phyloP scores from a whole-genome alignment of 2,113 vertebrate genomes.

The Psilopsiagon aurifrons region DNA sequence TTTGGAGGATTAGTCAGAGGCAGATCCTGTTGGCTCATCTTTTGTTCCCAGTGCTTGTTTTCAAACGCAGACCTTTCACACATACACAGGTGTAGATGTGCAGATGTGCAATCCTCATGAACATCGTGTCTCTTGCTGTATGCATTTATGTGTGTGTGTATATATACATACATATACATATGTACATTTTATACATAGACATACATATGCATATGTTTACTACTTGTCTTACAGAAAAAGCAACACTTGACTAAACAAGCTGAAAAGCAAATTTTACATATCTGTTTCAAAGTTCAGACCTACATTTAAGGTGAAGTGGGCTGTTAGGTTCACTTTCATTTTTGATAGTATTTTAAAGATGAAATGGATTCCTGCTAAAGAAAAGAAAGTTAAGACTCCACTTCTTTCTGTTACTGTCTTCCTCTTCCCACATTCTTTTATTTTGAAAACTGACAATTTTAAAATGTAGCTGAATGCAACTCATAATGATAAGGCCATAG shows the following conservation, averaged over 20 bases:
- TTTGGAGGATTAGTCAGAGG: not conserved
- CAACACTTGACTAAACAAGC: accelerated
- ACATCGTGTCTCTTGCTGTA: not conserved
- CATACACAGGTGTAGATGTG: accelerated
- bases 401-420: not conserved
- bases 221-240: not conserved
- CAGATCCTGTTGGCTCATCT: not conserved
- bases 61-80: not conserved
- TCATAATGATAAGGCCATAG: not conserved
- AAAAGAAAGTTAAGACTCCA: not conserved
- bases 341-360: not conserved
- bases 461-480: not conserved
- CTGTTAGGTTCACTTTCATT: not conserved
- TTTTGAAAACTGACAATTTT: not conserved
- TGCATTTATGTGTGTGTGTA: not conserved
- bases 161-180: not conserved
- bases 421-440: not conserved
- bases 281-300: not conserved
- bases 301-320: not conserved
- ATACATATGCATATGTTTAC: not conserved
- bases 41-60: accelerated
- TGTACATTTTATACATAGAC: not conserved
- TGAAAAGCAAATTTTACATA: not conserved
- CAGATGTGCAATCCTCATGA: accelerated
- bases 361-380: not conserved